phyloP scores from a whole-genome alignment of 1,140 invertebrate genomes.

The Bombus superbus region DNA sequence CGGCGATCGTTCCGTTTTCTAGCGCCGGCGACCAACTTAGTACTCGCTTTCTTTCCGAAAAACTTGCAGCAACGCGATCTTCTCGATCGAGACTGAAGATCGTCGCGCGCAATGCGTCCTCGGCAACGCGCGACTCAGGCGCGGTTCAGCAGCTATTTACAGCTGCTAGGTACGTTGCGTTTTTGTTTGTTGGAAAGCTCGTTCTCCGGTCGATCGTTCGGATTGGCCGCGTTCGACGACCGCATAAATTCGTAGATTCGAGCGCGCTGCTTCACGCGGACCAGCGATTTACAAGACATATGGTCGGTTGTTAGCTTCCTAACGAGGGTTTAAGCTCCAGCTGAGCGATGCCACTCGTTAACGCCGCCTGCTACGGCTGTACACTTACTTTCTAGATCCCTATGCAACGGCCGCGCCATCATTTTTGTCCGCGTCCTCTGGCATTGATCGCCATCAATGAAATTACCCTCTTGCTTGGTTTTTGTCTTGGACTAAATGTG shows the following conservation, averaged over 20 bases:
- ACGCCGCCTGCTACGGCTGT: slow-evolving; percentile 50
- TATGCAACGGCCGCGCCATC: slow-evolving; percentile 19
- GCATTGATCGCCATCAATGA: slow-evolving; percentile 39
- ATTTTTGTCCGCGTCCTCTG: slow-evolving; percentile 38
- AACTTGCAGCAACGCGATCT: not conserved
- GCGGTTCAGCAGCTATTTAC: not conserved
- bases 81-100: too few species aligned
- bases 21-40: not conserved
- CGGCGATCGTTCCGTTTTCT: not conserved
- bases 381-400: slow-evolving; percentile 49
- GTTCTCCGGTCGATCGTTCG: not conserved
- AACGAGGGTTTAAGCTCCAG: slow-evolving; percentile 73
- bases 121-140: not conserved
- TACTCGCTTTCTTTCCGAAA: not conserved
- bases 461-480: slow-evolving; percentile 7
- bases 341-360: slow-evolving; percentile 73
- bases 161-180: not conserved
- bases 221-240: slow-evolving; percentile 46
- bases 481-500: not conserved
- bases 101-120: not conserved
- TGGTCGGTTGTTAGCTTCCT: slow-evolving; percentile 69
- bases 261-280: slow-evolving; percentile 30
- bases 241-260: slow-evolving; percentile 66
- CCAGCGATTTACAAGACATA: slow-evolving; percentile 71
- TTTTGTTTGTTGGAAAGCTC: not conserved